These are phyloP conservation scores for Schmidtea mediterranea DNA, from an alignment of 1,140 invertebrate species.

Conservation along the genomic window DNA sequence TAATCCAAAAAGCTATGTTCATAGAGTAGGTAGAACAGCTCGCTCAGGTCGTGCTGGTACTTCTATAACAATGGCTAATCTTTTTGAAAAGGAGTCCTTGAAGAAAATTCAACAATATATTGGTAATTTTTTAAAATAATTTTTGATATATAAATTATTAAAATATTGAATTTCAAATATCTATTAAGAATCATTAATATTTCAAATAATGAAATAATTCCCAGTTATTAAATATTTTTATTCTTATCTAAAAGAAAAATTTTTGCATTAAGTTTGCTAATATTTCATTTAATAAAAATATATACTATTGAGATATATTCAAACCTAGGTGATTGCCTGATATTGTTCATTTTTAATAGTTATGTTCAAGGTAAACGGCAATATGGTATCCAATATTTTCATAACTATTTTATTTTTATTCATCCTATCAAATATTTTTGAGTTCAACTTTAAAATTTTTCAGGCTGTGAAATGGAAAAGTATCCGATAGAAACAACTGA, in stretches of 20 bases:
- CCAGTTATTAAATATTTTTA: not conserved
- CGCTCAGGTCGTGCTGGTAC: conserved; percentile 25
- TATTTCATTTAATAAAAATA: not conserved
- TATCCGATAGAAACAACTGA: not conserved
- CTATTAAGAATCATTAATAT: too few relatives aligned
- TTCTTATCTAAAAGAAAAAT: not conserved
- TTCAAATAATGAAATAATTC: too few relatives aligned
- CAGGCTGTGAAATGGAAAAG: not conserved
- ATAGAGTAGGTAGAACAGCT: conserved; percentile 26
- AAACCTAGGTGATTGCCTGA: too few relatives aligned
- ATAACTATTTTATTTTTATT: not conserved
- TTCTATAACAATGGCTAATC: conserved; percentile 54
- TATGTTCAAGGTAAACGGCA: not conserved
- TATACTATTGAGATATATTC: not conserved
- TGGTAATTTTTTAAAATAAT: not conserved
- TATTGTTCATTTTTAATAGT: not conserved
- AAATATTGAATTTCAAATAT: too few relatives aligned
- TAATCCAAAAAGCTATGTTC: conserved; percentile 25
- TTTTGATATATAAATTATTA: not conserved
- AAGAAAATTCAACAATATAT: not conserved
- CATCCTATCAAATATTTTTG: not conserved
- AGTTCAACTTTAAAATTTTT: not conserved
- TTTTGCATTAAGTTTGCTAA: not conserved
- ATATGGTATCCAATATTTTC: not conserved
- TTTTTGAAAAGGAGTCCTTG: not conserved